A percentile compares a stretch with the other conserved stretches of the same genome.
Conservation (phyloP, 2,888 invertebrate species). For the Griposia aprilina region DNA sequence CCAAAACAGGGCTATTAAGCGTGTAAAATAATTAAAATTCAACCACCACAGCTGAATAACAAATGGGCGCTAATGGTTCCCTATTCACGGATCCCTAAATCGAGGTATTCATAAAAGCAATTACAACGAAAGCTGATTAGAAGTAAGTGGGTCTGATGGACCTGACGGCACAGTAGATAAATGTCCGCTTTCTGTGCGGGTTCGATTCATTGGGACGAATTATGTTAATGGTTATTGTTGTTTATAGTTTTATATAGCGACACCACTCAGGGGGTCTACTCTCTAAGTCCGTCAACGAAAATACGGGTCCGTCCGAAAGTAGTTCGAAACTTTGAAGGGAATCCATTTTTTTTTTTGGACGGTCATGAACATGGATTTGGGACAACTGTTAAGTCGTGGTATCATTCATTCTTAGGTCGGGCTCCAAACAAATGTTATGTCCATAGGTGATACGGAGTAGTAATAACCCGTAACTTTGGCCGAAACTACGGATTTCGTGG, state of each 20-base stretch:
- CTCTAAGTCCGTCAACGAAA: too few relatives aligned
- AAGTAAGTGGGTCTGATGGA: constrained; percentile 47
- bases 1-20: constrained; percentile 39
- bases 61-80: constrained; percentile 57
- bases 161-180: constrained; percentile 3
- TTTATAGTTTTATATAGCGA: background rate
- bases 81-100: constrained; percentile 57
- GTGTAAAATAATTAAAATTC: constrained; percentile 61
- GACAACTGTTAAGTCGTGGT: too few relatives aligned
- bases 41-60: constrained; percentile 47
- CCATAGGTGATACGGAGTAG: too few relatives aligned
- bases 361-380: too few relatives aligned
- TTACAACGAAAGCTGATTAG: constrained; percentile 58
- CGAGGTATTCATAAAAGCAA: constrained; percentile 62
- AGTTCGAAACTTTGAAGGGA: too few relatives aligned
- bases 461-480: too few relatives aligned
- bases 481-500: too few relatives aligned
- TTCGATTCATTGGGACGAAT: constrained; percentile 2
- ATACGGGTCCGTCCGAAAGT: too few relatives aligned
- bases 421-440: too few relatives aligned
- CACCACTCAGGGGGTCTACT: too few relatives aligned
- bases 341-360: too few relatives aligned
- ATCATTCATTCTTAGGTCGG: too few relatives aligned
- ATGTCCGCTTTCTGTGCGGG: background rate
- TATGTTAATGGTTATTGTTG: background rate